Conservation (phyloP, 2,888 invertebrate genomes). For the Melieria picta region DNA sequence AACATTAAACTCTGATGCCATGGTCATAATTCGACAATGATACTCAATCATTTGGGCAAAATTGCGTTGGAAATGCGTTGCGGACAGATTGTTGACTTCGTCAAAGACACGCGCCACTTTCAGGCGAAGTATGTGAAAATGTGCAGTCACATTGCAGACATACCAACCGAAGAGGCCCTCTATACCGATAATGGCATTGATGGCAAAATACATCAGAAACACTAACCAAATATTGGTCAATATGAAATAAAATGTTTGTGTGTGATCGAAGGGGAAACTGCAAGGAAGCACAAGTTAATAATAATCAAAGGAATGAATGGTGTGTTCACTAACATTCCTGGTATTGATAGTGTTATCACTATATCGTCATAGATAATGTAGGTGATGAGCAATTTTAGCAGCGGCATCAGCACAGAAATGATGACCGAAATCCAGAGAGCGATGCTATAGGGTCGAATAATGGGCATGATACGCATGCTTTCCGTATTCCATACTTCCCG, state of each 20-base stretch:
- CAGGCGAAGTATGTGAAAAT: not conserved
- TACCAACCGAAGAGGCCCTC: not conserved
- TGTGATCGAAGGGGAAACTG: not conserved
- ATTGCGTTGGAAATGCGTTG: not conserved
- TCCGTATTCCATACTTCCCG: too few species aligned
- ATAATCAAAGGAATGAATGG: too few species aligned
- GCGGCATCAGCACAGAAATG: too few species aligned
- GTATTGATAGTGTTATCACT: too few species aligned
- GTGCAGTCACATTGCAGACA: not conserved
- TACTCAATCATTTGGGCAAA: not conserved
- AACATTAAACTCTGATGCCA: not conserved
- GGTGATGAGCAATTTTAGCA: too few species aligned
- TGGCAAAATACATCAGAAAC: not conserved
- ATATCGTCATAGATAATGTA: too few species aligned
- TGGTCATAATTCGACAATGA: not conserved
- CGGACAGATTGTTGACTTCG: not conserved
- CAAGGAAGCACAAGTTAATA: too few species aligned
- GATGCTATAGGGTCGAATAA: too few species aligned
- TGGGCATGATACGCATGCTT: too few species aligned
- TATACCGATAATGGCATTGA: not conserved
- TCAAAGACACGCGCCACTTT: not conserved
- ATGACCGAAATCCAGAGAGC: too few species aligned
- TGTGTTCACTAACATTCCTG: not conserved
- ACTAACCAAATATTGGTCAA: not conserved
- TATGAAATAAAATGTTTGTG: not conserved